These are phyloP conservation scores for Eulacestoma nigropectus DNA, from an alignment of 2,113 vertebrate genomes.

Conservation along the genomic window DNA sequence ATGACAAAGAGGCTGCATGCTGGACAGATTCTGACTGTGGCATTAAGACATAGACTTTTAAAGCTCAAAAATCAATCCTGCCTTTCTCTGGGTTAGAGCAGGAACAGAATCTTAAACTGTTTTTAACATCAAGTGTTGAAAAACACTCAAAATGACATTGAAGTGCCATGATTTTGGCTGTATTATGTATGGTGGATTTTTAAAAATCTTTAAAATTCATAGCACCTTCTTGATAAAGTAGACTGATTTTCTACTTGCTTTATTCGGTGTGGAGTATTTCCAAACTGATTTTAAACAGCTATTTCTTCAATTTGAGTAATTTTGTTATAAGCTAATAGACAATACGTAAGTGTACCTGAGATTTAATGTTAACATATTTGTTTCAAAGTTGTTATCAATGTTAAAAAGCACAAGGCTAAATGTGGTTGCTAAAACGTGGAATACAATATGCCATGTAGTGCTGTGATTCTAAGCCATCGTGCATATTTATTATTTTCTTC, in stretches of 20 bases:
- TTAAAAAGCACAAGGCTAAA: constrained; percentile 64
- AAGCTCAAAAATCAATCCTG: constrained; percentile 9
- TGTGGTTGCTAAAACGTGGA: constrained; percentile 54
- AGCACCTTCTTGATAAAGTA: constrained; percentile 73
- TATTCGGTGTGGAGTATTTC: constrained; percentile 68
- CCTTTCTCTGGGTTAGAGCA: constrained; percentile 44
- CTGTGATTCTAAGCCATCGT: constrained; percentile 47
- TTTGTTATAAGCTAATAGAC: constrained; percentile 66
- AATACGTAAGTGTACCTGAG: constrained; percentile 31
- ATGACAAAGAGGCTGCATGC: background rate
- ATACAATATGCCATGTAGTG: background rate
- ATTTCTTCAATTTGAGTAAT: constrained; percentile 73
- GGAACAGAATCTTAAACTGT: constrained; percentile 45
- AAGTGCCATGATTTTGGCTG: constrained; percentile 70
- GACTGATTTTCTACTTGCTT: constrained; percentile 70
- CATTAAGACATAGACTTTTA: background rate
- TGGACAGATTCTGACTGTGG: background rate
- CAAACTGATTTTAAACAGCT: constrained; percentile 70
- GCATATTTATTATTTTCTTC: constrained; percentile 55
- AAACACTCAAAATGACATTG: constrained; percentile 70
- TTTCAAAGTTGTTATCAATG: constrained; percentile 56
- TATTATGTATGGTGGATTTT: constrained; percentile 36
- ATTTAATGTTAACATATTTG: constrained; percentile 65
- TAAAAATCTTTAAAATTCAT: constrained; percentile 70
- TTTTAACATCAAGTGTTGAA: constrained; percentile 59